Evolutionary conservation across 1,140 invertebrate species (phyloP), one percentile per base, ranked within the genome.

Genomic region (Drosophila repleta): DNA sequence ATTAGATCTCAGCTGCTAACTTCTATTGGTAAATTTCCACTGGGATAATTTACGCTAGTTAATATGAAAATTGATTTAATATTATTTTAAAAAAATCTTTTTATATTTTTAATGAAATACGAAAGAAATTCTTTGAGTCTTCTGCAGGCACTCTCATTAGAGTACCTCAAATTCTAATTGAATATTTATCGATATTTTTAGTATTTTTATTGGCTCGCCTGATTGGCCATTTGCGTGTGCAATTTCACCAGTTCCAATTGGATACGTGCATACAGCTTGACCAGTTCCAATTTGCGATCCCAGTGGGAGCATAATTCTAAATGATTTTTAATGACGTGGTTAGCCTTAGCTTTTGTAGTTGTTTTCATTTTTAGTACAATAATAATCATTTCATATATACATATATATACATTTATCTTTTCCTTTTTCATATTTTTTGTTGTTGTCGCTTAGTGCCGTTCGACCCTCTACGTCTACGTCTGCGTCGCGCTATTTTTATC

Each of bases 401-500:
- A n/a, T 65, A 76, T 76, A 82, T 81, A 51, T 51, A 87, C 74
- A 74, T 67, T 77, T 65, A 56, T 60, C 6, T 60, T 56, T 78
- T 62, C 39, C 39, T 39, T 21, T 26, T 11, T n/a, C 21, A 15
- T 41, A 6, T 15, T 41, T 49, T 45, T 73, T 79, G 65, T 79
- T 51, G 63, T 57, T 24, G 32, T 60, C 43, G 39, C 53, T 17
- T 35, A 11, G 32, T n/a, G n/a, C 49, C 29, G 45, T 21, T 35
- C 53, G 17, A 46, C 45, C 62, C 56, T 56, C 62, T 35, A 17
- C 39, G 64, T 43, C 77, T 52, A 70, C 64, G 65, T 43, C 77
- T 52, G 64, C 64, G 65, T 37, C 39, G 45, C 62, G 43, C 83
- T 87, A 87, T 87, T 87, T 87, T 71, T 87, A 88, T 57, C 72